Evolutionary conservation across 1,140 invertebrate genomes (phyloP).

Genomic region (Zaprionus lachaisei): DNA sequence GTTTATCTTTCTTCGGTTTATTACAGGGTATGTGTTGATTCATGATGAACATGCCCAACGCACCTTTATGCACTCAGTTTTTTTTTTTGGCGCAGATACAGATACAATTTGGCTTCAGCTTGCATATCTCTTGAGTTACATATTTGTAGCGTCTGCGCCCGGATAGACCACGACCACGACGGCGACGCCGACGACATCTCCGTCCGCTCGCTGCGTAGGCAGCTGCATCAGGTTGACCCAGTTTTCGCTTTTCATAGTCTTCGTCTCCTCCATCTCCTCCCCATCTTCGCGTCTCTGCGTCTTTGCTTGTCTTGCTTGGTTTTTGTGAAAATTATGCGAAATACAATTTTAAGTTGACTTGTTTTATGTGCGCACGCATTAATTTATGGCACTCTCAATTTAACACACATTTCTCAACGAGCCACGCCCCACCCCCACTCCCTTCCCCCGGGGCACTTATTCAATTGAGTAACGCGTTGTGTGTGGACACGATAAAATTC

Average conservation of each 20-base stretch:
- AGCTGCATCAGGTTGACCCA: conserved; percentile 80
- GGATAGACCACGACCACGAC: conserved; percentile 53
- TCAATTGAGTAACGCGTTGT: conserved; percentile 59
- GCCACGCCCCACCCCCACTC: not conserved
- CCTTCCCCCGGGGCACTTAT: conserved; percentile 48
- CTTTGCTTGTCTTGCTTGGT: conserved; percentile 39
- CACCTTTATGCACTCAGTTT: conserved; percentile 13
- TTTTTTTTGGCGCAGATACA: conserved; percentile 60
- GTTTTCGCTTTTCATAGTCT: conserved; percentile 75
- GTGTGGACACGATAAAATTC: conserved; percentile 43
- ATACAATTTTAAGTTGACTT: conserved; percentile 69
- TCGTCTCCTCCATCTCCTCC: conserved; percentile 26
- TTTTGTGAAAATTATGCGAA: conserved; percentile 75
- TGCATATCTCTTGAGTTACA: conserved; percentile 74
- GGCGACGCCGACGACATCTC: conserved; percentile 18
- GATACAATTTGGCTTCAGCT: conserved; percentile 59
- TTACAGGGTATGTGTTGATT: conserved; percentile 19
- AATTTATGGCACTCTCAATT: conserved; percentile 61
- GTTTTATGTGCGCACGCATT: conserved; percentile 43
- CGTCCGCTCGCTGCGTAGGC: conserved; percentile 61
- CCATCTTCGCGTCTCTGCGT: not conserved
- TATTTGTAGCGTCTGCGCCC: conserved; percentile 69
- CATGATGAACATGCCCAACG: conserved; percentile 7
- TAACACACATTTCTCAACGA: conserved; percentile 8
- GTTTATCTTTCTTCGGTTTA: not conserved